Base-by-base conservation (phyloP, 2,113 vertebrate species). In the Brachirus orientalis region DNA sequence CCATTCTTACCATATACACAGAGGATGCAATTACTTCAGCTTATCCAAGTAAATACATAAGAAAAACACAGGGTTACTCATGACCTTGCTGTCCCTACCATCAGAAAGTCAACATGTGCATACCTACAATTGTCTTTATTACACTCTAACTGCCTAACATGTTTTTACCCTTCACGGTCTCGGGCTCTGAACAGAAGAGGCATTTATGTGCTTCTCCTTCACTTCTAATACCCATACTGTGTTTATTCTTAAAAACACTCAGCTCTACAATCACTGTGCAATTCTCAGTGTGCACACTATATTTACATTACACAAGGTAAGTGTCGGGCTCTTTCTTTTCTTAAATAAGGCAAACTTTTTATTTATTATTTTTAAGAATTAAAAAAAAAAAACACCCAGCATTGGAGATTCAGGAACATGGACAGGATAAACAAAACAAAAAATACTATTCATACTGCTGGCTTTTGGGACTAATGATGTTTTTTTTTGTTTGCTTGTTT, bases 81-180 rank as follows among this genome's bases (percentile, higher is more conserved):
- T 58, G 17, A 72, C 69, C 38, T 37, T 46, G 51, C 9, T 9
- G 7, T 14, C 45, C 36, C 51, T 19, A 11, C 69, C 43, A 52
- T 69, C 62, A 57, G 45, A 65, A 64, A 70, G 81, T 77, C 77
- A 75, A 75, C 47, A 51, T 51, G 56, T 43, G 41, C 57, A 77
- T 58, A 81, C 70, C 69, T 76, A 79, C 75, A 75, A 69, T 66
- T 84, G 75, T 82, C 78, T 83, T 76, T 77, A 81, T 82, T 69
- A 69, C 84, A 80, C 85, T 72, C 61, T 46, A 71, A 53, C 77
- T 80, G 63, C 63, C 76, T 48, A 58, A 71, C 69, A 52, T 64
- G 60, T 75, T 65, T 84, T 80, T 88, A 71, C 71, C 82, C 86
- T 89, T 88, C 88, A 90, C 45, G 57, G 75, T 85, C 73, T 69